Evolutionary conservation across 2,797 vertebrate genomes (phyloP), one percentile per base, ranked within the genome.

Genomic region (Sphenodon punctatus): DNA sequence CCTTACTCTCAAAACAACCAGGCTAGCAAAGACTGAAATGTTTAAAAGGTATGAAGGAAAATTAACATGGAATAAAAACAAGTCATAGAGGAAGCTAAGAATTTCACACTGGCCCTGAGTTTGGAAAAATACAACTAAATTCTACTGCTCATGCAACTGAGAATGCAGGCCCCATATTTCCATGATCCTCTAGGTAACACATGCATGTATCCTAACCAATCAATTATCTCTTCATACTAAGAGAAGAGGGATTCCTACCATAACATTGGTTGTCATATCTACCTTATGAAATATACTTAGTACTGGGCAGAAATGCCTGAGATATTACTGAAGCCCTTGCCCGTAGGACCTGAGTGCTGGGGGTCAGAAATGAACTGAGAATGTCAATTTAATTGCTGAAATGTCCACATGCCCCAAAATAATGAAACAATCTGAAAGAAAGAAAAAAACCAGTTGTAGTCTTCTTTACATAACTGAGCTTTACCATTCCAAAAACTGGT

Each of bases 371-470:
- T 69, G 22, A 43, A 25, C 42, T 55, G 67, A 34, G n/a, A 45
- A 34, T 43, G 51, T 30, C 20, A 39, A 36, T 36, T 34, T 36
- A 8, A 8, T 34, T 8, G 34, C 43, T 17, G 32, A 41, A 56
- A 23, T 74, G 55, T 51, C 10, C 46, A 32, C 19, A 86, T 17
- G 77, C 51, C 74, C 60, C 51, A 56, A 85, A 89, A 84, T 64
- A 49, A 63, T 0, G 1, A 70, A 80, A 60, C 10, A 8, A 76
- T 68, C 67, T 34, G 39, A 55, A 88, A 51, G 22, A 23, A 6
- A 14, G 1, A 46, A 0, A 34, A 78, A 64, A 64, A 38, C 89
- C 64, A 19, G 3, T 34, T 20, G 19, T 0, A 6, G 82, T 66
- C 79, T 53, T 5, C 23, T 32, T 78, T 86, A 46, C 60, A 64